phyloP scores from a whole-genome alignment of 2,113 vertebrate genomes.

The Zootoca vivipara region DNA sequence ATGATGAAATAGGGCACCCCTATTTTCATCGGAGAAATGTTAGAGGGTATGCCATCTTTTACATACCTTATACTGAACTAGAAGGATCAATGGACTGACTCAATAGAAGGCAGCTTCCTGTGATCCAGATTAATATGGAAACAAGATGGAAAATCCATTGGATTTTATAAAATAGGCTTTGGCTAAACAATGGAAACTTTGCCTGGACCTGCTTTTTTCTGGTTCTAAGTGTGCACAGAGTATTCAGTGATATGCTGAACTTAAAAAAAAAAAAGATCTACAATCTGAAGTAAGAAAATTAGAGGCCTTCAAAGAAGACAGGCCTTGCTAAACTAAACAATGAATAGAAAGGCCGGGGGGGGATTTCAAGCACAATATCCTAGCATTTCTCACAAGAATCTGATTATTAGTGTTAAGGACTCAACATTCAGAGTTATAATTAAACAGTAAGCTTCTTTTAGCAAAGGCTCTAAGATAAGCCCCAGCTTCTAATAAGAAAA shows the following conservation, averaged over 20 bases:
- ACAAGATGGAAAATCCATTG: not conserved
- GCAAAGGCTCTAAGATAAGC: slow-evolving; percentile 10
- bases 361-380: accelerated
- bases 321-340: not conserved
- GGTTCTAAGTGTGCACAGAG: slow-evolving; percentile 15
- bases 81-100: no score
- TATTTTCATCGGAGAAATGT: no score
- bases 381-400: slow-evolving; percentile 26
- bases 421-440: slow-evolving; percentile 25
- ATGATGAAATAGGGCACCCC: no score
- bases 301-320: not conserved
- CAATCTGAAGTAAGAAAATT: slow-evolving; percentile 16
- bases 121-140: no score
- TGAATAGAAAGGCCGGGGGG: not conserved
- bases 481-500: slow-evolving; percentile 40
- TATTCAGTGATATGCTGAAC: not conserved
- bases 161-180: slow-evolving; percentile 28
- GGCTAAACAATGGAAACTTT: slow-evolving; percentile 25
- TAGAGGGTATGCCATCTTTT: no score
- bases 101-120: no score
- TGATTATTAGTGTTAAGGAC: slow-evolving; percentile 29
- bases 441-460: slow-evolving; percentile 37
- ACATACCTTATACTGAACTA: no score
- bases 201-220: not conserved
- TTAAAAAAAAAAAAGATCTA: slow-evolving; percentile 8